These are phyloP conservation scores for Ochotona curzoniae DNA, from an alignment of 2,113 vertebrate species.

Conservation along the genomic window DNA sequence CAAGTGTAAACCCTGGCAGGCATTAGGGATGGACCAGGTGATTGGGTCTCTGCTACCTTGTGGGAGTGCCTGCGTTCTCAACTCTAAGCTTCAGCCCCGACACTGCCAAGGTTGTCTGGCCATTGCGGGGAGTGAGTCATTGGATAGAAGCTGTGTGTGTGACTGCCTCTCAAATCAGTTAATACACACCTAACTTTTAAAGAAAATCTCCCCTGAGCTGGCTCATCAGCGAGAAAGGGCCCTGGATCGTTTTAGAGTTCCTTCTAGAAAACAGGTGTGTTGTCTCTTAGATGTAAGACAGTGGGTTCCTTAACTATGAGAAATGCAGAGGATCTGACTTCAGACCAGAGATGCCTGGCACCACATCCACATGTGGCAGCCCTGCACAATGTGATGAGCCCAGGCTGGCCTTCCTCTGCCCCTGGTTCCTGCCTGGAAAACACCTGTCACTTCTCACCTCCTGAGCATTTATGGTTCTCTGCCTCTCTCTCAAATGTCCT, in stretches of 20 bases:
- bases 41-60: too few relatives aligned
- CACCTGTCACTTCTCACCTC: not conserved
- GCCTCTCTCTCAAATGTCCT: not conserved
- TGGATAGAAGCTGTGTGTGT: too few relatives aligned
- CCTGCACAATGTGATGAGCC: not conserved
- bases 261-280: not conserved
- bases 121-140: too few relatives aligned
- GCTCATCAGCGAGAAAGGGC: not conserved
- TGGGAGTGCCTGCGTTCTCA: too few relatives aligned
- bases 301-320: constrained; percentile 6
- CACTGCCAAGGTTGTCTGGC: too few relatives aligned
- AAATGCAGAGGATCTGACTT: constrained; percentile 7
- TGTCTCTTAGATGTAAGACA: not conserved
- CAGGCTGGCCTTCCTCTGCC: not conserved
- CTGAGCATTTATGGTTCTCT: not conserved
- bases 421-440: not conserved
- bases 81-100: too few relatives aligned
- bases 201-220: not conserved
- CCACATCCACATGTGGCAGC: not conserved
- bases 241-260: not conserved
- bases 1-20: too few relatives aligned
- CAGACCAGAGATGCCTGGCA: not conserved
- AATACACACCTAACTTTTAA: too few relatives aligned
- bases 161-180: too few relatives aligned
- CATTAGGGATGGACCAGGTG: too few relatives aligned